Conservation (phyloP, 1,140 invertebrate species). For the Radopholus similis region DNA sequence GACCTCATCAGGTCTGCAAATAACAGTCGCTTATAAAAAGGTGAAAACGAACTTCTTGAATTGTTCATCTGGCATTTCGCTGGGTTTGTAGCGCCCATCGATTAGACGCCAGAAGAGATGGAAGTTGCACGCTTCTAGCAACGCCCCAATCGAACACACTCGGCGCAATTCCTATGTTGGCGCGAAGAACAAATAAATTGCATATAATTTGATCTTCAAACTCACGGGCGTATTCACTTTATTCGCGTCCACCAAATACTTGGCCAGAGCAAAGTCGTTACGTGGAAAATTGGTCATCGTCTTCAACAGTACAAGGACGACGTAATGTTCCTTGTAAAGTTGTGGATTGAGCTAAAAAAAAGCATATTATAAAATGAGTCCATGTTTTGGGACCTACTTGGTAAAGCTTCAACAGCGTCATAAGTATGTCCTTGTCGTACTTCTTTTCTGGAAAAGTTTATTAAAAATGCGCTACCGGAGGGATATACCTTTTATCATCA, state of each 20-base stretch:
- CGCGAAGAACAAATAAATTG: background rate
- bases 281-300: constrained; percentile 58
- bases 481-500: constrained; percentile 33
- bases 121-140: constrained; percentile 58
- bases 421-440: constrained; percentile 58
- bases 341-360: constrained; percentile 35
- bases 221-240: constrained; percentile 40
- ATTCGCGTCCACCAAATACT: constrained; percentile 55
- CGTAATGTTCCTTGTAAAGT: constrained; percentile 50
- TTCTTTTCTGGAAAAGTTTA: constrained; percentile 39
- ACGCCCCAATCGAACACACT: constrained; percentile 46
- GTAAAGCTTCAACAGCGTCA: constrained; percentile 57
- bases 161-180: constrained; percentile 46
- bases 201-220: background rate
- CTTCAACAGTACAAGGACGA: constrained; percentile 49
- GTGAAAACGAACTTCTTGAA: constrained; percentile 50
- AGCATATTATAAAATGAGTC: background rate
- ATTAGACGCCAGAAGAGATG: constrained; percentile 70
- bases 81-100: constrained; percentile 61
- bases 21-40: background rate
- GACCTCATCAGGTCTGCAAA: constrained; percentile 32
- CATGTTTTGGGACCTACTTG: constrained; percentile 28
- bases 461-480: background rate
- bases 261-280: constrained; percentile 56
- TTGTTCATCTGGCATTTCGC: constrained; percentile 49